Evolutionary conservation across 2,113 vertebrate genomes (phyloP).

Genomic region (Dasyornis broadbenti): DNA sequence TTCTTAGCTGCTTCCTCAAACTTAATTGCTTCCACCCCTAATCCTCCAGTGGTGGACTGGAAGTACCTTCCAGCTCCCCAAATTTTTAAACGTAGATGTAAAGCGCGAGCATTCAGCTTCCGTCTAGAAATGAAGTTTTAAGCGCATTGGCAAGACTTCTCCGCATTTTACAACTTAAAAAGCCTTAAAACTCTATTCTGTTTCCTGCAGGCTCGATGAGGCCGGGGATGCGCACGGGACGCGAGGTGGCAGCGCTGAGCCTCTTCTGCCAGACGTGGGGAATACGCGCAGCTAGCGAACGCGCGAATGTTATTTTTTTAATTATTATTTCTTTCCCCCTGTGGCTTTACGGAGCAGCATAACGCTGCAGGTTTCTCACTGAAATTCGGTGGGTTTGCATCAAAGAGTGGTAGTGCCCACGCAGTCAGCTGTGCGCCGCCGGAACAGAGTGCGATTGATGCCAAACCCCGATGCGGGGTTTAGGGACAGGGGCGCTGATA

Average conservation of each 20-base stretch:
- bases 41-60: neutral
- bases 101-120: neutral
- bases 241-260: constrained; percentile 94
- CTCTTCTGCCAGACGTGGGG: constrained; percentile 50
- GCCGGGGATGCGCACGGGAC: constrained; percentile 41
- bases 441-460: neutral
- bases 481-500: neutral
- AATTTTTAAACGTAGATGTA: neutral
- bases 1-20: neutral
- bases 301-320: neutral
- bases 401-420: neutral
- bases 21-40: constrained; percentile 14
- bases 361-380: neutral
- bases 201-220: neutral
- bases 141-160: neutral
- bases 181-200: neutral
- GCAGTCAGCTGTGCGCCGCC: neutral
- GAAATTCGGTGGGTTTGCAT: neutral
- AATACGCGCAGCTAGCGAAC: neutral
- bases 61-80: neutral
- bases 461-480: neutral
- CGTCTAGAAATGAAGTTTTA: neutral
- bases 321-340: too few species aligned
- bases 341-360: neutral
- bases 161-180: neutral